These are phyloP conservation scores for Amphipoea oculea DNA, from an alignment of 2,888 invertebrate genomes.

Conservation along the genomic window DNA sequence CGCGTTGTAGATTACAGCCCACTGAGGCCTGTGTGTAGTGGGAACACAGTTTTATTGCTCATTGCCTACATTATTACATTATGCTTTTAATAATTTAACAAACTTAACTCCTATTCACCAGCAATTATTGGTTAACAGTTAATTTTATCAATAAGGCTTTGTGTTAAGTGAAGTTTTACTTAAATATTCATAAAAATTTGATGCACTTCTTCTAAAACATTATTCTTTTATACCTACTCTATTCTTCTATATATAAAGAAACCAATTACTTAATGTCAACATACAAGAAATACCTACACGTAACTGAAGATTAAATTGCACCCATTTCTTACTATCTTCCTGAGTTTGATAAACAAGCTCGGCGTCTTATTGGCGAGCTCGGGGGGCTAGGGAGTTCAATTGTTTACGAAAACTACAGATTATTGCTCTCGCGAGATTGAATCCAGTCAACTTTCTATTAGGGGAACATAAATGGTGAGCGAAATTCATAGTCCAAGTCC, in stretches of 20 bases:
- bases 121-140: background rate
- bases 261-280: background rate
- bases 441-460: constrained; percentile 54
- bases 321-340: constrained; percentile 4
- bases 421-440: constrained; percentile 54
- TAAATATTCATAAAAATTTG: too few species aligned
- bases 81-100: background rate
- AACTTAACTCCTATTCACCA: background rate
- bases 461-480: constrained; percentile 33
- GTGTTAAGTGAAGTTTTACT: background rate
- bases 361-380: constrained; percentile 61
- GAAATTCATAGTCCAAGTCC: background rate
- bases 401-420: constrained; percentile 63
- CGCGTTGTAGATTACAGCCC: background rate
- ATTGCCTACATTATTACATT: background rate
- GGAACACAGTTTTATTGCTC: background rate
- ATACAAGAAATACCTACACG: background rate
- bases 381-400: constrained; percentile 18
- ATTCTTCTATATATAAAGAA: background rate
- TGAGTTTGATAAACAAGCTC: constrained; percentile 27
- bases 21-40: background rate
- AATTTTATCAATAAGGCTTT: background rate
- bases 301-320: constrained; percentile 16
- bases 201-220: background rate
- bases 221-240: background rate